Evolutionary conservation across 2,888 invertebrate genomes (phyloP), one percentile per base, ranked within the genome.

Genomic region (Flexamia atlantica): DNA sequence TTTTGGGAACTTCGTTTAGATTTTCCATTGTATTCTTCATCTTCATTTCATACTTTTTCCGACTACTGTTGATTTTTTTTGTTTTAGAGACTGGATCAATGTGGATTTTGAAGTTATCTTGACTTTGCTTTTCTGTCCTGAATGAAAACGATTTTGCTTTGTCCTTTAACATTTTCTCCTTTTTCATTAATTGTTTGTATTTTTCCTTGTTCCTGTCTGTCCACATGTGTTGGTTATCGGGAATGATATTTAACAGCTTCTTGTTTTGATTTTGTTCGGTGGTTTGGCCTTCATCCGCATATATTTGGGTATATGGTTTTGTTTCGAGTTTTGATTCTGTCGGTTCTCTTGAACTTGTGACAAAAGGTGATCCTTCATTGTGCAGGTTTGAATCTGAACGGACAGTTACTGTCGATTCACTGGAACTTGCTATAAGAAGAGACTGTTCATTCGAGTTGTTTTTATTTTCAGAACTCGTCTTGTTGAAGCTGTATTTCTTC

Each of bases 21-120:
- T 42, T 36, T 76, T 42, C 40, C 28, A 76, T 46, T 46, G 76
- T 76, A 50, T 76, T 76, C 50, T 28, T 42, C 76, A 76, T 76
- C 50, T 76, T 76, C 17, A 28, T 20, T 76, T 42, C 28, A 23
- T 25, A 76, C 50, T 76, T 76, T 50, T 46, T 76, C 30, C 14
- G 46, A 0, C 10, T 28, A 28, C 12, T 17, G 10, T 28, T 28
- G 14, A 4, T 42, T 46, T 76, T 76, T 20, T 76, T 76, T 46
- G 23, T 28, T 76, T 76, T 76, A 46, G 76, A 46, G 9, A n/a
- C 1, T 28, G 46, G 42, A 50, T 76, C 50, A 25, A 46, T 50
- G 23, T 46, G n/a, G 1, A 76, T 36, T 46, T 76, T 46, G 30
- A 42, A 20, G 17, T 50, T 76, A 2, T 28, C 42, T 76, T 76